A percentile compares a stretch with the other conserved stretches of the same genome.
These are phyloP conservation scores for Temnothorax nylanderi DNA, from an alignment of 1,140 invertebrate species.

Conservation along the genomic window DNA sequence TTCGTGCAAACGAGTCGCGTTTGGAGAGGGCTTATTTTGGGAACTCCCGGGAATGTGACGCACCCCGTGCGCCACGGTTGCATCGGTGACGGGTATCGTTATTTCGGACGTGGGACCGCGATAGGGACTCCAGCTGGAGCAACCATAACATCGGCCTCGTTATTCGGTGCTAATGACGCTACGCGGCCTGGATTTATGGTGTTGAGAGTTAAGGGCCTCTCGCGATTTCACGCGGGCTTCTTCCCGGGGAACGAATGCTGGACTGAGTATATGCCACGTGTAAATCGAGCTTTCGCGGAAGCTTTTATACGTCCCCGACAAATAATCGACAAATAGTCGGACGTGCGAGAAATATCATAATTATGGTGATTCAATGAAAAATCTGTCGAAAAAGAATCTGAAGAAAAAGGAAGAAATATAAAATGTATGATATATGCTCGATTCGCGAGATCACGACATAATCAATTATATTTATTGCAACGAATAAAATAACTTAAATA, in stretches of 20 bases:
- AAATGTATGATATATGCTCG: neutral
- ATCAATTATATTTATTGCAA: neutral
- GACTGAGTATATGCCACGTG: neutral
- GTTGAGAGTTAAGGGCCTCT: conserved; percentile 69
- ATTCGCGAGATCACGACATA: neutral
- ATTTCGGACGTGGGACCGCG: conserved; percentile 67
- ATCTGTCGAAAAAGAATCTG: neutral
- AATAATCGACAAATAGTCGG: neutral
- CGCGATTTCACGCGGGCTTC: conserved; percentile 70
- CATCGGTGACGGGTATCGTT: conserved; percentile 70
- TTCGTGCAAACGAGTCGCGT: conserved; percentile 54
- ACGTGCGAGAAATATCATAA: neutral
- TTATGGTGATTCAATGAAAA: neutral
- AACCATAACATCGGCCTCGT: conserved; percentile 78
- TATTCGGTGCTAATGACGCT: conserved; percentile 81
- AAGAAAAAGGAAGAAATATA: neutral
- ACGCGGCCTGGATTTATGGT: conserved; percentile 76
- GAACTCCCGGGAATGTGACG: conserved; percentile 77
- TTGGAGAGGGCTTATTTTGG: conserved; percentile 72
- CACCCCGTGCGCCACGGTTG: conserved; percentile 59
- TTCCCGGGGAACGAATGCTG: conserved; percentile 35
- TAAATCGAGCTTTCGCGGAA: conserved; percentile 68
- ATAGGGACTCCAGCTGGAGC: conserved; percentile 67
- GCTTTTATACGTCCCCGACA: conserved; percentile 3
- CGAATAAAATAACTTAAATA: neutral